Percentiles rank a stretch among this genome's conserved stretches.
These are phyloP conservation scores for Entelurus aequoreus DNA, from an alignment of 2,113 vertebrate genomes.

Conservation along the genomic window DNA sequence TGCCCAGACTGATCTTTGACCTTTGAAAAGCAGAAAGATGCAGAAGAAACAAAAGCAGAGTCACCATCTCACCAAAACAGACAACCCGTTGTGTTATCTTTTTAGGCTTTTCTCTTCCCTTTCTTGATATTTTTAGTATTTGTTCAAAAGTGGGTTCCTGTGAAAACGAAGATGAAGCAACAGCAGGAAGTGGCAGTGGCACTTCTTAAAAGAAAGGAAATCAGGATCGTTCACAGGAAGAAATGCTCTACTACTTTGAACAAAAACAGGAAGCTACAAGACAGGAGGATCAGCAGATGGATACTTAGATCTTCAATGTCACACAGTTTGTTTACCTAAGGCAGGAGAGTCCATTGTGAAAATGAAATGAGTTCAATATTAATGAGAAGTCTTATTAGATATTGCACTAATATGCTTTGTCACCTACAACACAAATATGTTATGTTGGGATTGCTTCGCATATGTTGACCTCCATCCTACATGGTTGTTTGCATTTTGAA, in stretches of 20 bases:
- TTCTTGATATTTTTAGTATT: neutral
- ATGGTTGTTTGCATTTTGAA: too few relatives aligned
- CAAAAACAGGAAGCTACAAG: constrained; percentile 47
- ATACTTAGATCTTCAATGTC: constrained; percentile 5
- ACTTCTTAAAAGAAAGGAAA: constrained; percentile 35
- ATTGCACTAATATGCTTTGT: too few relatives aligned
- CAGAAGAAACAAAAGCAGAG: constrained; percentile 23
- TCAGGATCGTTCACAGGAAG: constrained; percentile 41
- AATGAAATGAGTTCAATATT: too few relatives aligned
- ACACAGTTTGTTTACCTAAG: too few relatives aligned
- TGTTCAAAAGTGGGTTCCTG: constrained; percentile 15
- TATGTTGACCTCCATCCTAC: too few relatives aligned
- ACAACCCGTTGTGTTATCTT: neutral
- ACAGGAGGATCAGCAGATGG: constrained; percentile 22
- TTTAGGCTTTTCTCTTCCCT: neutral
- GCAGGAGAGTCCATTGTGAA: too few relatives aligned
- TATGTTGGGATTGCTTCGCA: too few relatives aligned
- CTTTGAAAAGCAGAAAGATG: constrained; percentile 61
- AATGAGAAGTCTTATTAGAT: too few relatives aligned
- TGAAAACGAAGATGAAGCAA: constrained; percentile 9
- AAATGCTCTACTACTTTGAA: constrained; percentile 15
- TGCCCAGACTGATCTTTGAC: constrained; percentile 75
- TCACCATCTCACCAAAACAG: neutral
- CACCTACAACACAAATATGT: too few relatives aligned
- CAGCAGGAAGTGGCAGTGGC: constrained; percentile 40